Percentiles rank a stretch among this genome's conserved stretches.
Conservation (phyloP, 2,113 vertebrate species). For the Spea bombifrons region DNA sequence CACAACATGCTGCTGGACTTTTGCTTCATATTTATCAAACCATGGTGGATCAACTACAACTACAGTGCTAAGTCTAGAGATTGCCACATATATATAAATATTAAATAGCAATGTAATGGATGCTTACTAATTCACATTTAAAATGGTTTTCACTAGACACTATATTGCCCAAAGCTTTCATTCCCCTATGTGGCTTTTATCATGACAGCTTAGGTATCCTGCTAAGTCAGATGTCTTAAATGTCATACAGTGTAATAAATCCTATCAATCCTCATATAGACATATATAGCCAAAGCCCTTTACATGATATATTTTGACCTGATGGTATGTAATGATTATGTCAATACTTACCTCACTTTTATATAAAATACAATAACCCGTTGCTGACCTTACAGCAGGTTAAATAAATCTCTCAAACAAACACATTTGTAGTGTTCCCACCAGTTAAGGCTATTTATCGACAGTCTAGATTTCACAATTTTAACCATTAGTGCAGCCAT, state of each 20-base stretch:
- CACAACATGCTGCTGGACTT: no score
- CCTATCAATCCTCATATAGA: slow-evolving; percentile 1
- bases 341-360: slow-evolving; percentile 36
- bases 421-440: slow-evolving; percentile 32
- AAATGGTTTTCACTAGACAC: not conserved
- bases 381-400: slow-evolving; percentile 12
- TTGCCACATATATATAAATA: no score
- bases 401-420: slow-evolving; percentile 23
- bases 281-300: not conserved
- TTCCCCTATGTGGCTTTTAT: not conserved
- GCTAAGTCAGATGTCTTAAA: slow-evolving; percentile 11
- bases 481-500: not conserved
- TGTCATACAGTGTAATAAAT: not conserved
- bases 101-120: no score
- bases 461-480: not conserved
- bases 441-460: not conserved
- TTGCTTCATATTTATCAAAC: no score
- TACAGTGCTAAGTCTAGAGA: no score
- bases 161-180: not conserved
- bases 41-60: no score
- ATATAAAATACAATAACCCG: slow-evolving; percentile 42
- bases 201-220: not conserved
- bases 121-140: not conserved
- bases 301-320: slow-evolving; percentile 27
- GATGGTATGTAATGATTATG: slow-evolving; percentile 36